Conservation (phyloP, 1,140 invertebrate species). For the Micrasema longulum region DNA sequence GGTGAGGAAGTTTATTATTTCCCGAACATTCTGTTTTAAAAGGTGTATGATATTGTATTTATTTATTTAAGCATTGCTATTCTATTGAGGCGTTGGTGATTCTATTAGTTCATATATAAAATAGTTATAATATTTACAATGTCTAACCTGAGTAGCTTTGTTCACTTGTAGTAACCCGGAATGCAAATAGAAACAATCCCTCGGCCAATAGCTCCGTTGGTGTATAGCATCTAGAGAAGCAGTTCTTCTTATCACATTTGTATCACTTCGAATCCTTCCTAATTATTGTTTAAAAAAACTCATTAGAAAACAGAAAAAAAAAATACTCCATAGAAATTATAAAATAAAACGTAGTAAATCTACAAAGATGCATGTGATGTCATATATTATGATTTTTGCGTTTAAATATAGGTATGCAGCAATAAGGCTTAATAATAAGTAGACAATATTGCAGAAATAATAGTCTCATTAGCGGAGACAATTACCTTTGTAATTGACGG, state of each 20-base stretch:
- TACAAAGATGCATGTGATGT: no score
- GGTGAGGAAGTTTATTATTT: no score
- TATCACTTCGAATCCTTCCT: conserved; percentile 74
- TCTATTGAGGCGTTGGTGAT: no score
- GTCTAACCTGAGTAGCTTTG: conserved; percentile 79
- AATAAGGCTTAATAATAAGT: no score
- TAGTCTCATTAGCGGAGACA: conserved; percentile 11
- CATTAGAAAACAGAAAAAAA: neutral
- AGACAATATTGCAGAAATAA: conserved; percentile 9
- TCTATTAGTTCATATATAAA: no score
- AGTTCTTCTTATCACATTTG: conserved; percentile 77
- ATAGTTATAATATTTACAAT: no score
- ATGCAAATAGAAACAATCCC: conserved; percentile 76
- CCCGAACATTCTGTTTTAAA: no score
- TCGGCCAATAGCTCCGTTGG: conserved; percentile 80
- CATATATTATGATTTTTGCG: no score
- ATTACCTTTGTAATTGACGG: conserved; percentile 77
- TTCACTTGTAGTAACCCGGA: conserved; percentile 77
- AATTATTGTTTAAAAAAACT: conserved; percentile 16
- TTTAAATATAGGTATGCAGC: no score
- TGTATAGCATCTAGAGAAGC: conserved; percentile 83
- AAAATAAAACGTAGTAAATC: neutral
- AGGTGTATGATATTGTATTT: no score
- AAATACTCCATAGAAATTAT: neutral
- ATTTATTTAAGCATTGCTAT: no score